Evolutionary conservation across 2,888 invertebrate species (phyloP), one percentile per base, ranked within the genome.

Genomic region (Pristionchus fissidentatus): DNA sequence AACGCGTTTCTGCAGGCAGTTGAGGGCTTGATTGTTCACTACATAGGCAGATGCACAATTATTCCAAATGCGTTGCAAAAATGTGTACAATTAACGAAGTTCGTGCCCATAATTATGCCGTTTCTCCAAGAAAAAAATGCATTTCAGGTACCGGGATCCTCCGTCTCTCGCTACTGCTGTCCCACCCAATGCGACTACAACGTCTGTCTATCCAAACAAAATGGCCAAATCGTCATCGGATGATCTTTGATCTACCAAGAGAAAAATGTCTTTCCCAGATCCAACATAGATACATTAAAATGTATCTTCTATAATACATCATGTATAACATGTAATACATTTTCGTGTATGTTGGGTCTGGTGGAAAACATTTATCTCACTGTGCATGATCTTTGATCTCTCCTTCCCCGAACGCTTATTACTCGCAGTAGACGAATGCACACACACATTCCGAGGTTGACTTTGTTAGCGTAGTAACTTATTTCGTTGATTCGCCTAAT

Each of bases 101-200:
- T 35, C 66, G 35, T 32, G 29, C 22, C 19, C 29, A 3, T 32
- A 4, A 49, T 49, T 15, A 49, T 19, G 19, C 19, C 19, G 13
- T 15, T 49, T 49, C 49, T 15, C 19, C 19, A 49, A 49, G 10
- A 49, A 49, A 15, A 15, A 15, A 49, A 49, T 29, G 19, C 46
- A 13, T 22, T 62, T 52, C 52, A 78, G 78, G 78, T 78, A 13
- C 52, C 78, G 15, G 52, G 78, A 5, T 55, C 78, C 1, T 19
- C 38, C 3, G 78, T 78, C 22, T 29, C 52, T 22, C 52, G 78
- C 7, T 41, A 55, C 38, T 78, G 78, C 55, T 78, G 78, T 32
- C 78, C 78, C 13, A 78, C 78, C 8, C 8, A 35, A 13, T 78
- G 78, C 55, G 78, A 35, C 35, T 78, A 78, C 55, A 78, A 78